Percentiles rank a stretch among this genome's conserved stretches.
Conservation (phyloP, 2,888 invertebrate species). For the Pterobdella sp. region DNA sequence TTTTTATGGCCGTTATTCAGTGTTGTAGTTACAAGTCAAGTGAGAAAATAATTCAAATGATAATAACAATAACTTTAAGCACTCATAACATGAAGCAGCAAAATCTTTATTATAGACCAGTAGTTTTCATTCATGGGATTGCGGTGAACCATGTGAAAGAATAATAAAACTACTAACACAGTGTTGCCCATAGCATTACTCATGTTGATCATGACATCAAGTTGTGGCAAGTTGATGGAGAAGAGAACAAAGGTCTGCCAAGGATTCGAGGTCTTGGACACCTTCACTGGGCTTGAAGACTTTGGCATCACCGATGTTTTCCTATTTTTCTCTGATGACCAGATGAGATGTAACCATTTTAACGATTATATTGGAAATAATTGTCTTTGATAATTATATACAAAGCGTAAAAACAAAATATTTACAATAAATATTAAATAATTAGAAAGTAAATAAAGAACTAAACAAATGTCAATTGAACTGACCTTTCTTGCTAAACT, state of each 20-base stretch:
- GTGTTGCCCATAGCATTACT: slow-evolving; percentile 99
- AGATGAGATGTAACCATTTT: no score
- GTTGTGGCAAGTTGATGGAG: slow-evolving; percentile 85
- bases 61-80: background rate
- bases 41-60: background rate
- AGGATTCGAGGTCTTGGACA: slow-evolving; percentile 27
- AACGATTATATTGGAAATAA: no score
- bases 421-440: no score
- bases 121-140: background rate
- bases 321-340: background rate
- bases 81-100: no score
- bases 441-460: no score
- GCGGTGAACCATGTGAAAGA: no score
- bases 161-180: no score
- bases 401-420: no score
- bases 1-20: background rate
- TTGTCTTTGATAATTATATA: no score
- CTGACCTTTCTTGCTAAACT: no score
- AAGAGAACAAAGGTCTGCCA: slow-evolving; percentile 95
- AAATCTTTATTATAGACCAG: background rate
- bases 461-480: no score
- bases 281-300: no score
- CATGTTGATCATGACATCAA: slow-evolving; percentile 98
- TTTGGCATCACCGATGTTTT: background rate
- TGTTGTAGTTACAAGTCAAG: background rate